Evolutionary conservation across 2,888 invertebrate species (phyloP), one percentile per base, ranked within the genome.

Genomic region (Mechanitis messenoides): DNA sequence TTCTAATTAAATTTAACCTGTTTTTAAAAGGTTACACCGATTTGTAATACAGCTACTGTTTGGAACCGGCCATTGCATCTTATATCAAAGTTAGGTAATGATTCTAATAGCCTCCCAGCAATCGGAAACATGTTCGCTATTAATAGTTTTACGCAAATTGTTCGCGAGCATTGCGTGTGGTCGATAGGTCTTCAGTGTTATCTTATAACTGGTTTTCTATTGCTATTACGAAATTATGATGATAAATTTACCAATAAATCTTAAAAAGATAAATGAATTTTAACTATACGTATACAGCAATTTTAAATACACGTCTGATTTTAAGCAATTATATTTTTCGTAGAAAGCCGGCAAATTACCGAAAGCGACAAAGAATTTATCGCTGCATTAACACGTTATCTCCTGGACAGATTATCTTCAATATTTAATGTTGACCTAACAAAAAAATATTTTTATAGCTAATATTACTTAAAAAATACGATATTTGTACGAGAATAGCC

Each of bases 371-470:
- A 45, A 56, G 53, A 59, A 64, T 61, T 20, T 61, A 64, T 58
- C 55, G 33, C 31, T 7, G 20, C 55, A 55, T 57, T 61, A 57
- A 59, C 59, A 53, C 59, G 53, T 61, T 59, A 56, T 56, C 57
- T n/a, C 50, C 58, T 56, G 50, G 56, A 57, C 45, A 54, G 60
- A 65, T 57, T 47, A 46, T 59, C 45, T 61, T 58, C 42, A 62
- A 46, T 57, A 58, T 59, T 59, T 38, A 54, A 45, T 45, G 63
- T 62, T 64, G 75, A 77, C 20, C 74, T 75, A 74, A 70, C 67
- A 54, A 69, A 67, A 69, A 68, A 71, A 77, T 79, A 80, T 79
- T 74, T 72, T 73, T 67, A 72, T 72, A 70, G 70, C 73, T 76
- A 76, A 78, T 75, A 74, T 70, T 70, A 55, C 53, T 53, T 69